Conservation (phyloP, 2,113 vertebrate genomes). For the Gopherus evgoodei region DNA sequence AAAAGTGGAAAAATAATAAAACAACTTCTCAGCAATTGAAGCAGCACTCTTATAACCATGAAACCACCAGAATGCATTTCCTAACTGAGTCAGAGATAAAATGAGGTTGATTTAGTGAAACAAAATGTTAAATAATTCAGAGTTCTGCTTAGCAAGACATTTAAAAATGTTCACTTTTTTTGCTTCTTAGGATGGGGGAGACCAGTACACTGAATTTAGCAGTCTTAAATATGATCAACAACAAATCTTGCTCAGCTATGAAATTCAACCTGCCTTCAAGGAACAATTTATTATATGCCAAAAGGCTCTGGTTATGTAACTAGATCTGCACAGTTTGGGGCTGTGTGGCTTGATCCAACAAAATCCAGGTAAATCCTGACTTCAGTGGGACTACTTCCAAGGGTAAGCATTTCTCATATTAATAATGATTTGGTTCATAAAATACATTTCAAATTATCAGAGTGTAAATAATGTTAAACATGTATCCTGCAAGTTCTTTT, state of each 20-base stretch:
- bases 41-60: neutral
- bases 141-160: neutral
- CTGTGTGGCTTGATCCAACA: conserved; percentile 30
- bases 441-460: neutral
- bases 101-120: neutral
- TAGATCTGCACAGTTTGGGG: conserved; percentile 4
- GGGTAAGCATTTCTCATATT: neutral
- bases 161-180: neutral
- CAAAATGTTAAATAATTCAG: conserved; percentile 8
- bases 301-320: neutral
- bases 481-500: neutral
- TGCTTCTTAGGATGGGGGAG: neutral
- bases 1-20: conserved; percentile 34
- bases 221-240: neutral
- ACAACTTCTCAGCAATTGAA: conserved; percentile 20
- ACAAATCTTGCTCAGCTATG: neutral
- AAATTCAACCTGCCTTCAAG: conserved; percentile 28
- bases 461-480: neutral
- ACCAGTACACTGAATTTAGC: neutral
- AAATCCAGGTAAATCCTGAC: conserved; percentile 41
- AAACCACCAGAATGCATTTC: neutral
- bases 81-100: neutral
- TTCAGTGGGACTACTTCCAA: neutral
- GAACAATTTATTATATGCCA: neutral
- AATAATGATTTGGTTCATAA: neutral